A percentile compares a stretch with the other conserved stretches of the same genome.
These are phyloP conservation scores for Colletes gigas DNA, from an alignment of 1,140 invertebrate genomes.

Conservation along the genomic window DNA sequence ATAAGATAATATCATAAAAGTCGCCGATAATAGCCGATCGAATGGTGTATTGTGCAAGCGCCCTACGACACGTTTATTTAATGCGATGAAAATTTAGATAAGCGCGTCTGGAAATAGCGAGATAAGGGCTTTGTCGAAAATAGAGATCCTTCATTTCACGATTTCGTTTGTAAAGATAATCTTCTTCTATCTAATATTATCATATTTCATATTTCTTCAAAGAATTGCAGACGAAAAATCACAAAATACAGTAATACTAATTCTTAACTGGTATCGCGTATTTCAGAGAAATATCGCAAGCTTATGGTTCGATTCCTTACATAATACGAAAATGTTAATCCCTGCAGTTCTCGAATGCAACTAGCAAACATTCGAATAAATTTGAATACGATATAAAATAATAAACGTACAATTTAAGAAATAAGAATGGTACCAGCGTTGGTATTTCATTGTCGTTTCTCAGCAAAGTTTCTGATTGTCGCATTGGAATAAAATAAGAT, in stretches of 20 bases:
- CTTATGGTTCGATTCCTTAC: fast-evolving
- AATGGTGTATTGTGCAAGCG: conserved; percentile 19
- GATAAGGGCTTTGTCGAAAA: conserved; percentile 28
- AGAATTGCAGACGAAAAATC: not conserved
- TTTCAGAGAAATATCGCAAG: not conserved
- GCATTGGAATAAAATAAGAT: not conserved
- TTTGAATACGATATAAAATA: too few species aligned
- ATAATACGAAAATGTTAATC: not conserved
- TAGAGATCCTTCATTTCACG: not conserved
- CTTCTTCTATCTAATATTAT: not conserved
- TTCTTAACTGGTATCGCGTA: not conserved
- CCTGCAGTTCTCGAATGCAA: fast-evolving
- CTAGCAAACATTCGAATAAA: not conserved
- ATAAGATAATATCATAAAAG: conserved; percentile 27
- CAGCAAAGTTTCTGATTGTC: not conserved
- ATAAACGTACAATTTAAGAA: not conserved
- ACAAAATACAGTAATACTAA: not conserved
- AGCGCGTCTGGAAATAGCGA: conserved; percentile 4
- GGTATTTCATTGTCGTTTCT: too few species aligned
- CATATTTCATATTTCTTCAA: not conserved
- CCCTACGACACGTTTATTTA: conserved; percentile 12
- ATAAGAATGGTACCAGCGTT: too few species aligned
- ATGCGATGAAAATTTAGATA: conserved; percentile 18
- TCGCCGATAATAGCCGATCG: conserved; percentile 28
- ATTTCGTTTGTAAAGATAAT: not conserved